Evolutionary conservation across 2,113 vertebrate species (phyloP).

Genomic region (Puffinus mauretanicus): DNA sequence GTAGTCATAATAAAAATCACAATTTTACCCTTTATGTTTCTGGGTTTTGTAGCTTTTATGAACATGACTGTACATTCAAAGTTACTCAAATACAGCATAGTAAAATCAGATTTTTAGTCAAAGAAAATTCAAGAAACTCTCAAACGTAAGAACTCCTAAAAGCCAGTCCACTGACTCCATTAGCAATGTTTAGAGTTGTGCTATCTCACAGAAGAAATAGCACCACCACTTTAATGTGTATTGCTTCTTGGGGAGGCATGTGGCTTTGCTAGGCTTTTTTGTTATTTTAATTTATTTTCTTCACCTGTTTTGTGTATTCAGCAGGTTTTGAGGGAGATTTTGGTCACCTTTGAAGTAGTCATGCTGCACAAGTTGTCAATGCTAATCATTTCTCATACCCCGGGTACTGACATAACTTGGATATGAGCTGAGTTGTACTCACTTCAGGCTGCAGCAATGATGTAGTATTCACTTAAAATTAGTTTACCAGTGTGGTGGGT

Average conservation of each 20-base stretch:
- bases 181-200: background rate
- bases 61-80: background rate
- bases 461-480: background rate
- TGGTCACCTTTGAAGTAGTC: background rate
- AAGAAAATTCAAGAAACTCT: slow-evolving; percentile 9
- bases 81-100: background rate
- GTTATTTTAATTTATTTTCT: background rate
- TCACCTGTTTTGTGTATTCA: background rate
- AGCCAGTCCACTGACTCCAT: background rate
- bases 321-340: background rate
- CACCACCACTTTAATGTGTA: background rate
- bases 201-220: background rate
- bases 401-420: background rate
- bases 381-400: background rate
- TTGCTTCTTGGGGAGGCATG: background rate
- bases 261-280: background rate
- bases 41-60: background rate
- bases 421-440: background rate
- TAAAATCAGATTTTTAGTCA: background rate
- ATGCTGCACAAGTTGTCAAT: background rate
- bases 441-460: background rate
- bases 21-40: background rate
- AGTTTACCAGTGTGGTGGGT: background rate
- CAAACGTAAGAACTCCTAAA: background rate
- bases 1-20: background rate